Conservation (phyloP, 2,113 vertebrate species). For the Callipepla californica region DNA sequence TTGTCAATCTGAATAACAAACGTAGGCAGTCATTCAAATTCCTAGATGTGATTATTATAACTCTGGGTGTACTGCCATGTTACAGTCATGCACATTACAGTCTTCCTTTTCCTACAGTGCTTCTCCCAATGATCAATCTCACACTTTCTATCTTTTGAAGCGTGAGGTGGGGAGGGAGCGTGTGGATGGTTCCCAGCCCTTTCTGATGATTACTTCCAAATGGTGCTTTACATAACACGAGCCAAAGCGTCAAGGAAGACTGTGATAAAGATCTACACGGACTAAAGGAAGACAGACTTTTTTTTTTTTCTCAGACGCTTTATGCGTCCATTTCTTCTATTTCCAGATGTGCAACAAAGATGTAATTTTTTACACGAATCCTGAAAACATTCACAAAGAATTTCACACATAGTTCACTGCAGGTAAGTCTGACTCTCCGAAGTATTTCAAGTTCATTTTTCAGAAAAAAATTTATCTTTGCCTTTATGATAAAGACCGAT, state of each 20-base stretch:
- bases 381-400: not conserved
- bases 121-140: not conserved
- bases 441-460: not conserved
- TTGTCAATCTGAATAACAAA: not conserved
- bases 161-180: rapidly evolving
- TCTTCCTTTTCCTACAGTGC: not conserved
- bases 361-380: not conserved
- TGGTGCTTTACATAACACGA: not conserved
- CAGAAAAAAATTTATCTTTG: not conserved
- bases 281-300: not conserved
- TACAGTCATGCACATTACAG: not conserved
- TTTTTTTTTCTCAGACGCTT: not conserved
- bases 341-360: slow-evolving; percentile 26
- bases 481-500: slow-evolving; percentile 6
- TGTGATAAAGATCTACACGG: not conserved
- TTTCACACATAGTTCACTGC: not conserved
- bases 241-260: not conserved
- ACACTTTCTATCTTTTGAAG: not conserved
- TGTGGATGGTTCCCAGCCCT: not conserved
- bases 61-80: not conserved
- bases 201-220: slow-evolving; percentile 41
- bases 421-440: not conserved
- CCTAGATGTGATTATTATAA: not conserved
- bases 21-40: not conserved
- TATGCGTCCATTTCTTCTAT: not conserved